A percentile compares a stretch with the other conserved stretches of the same genome.
Evolutionary conservation across 2,888 invertebrate species (phyloP).

Genomic region (Parasteatoda lunata): DNA sequence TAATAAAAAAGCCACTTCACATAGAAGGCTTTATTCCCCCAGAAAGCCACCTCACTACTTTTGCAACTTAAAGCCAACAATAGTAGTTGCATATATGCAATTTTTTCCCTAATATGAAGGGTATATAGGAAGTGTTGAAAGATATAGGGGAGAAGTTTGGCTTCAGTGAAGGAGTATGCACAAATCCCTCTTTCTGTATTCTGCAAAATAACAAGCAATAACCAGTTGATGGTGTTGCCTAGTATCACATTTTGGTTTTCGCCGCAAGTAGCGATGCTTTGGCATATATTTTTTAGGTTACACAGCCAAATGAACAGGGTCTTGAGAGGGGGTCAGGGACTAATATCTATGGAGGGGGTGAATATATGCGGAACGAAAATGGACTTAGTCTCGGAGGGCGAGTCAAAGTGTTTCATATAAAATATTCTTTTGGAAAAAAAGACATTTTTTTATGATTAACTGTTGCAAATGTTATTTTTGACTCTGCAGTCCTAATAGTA

Average conservation of each 20-base stretch:
- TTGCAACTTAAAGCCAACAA: conserved; percentile 53
- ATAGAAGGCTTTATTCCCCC: conserved; percentile 1
- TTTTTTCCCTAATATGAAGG: conserved; percentile 50
- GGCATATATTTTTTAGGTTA: conserved; percentile 24
- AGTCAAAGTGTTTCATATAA: too few species aligned
- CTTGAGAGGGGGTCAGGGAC: too few species aligned
- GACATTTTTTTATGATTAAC: too few species aligned
- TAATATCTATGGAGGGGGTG: too few species aligned
- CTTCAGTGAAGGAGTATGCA: conserved; percentile 7
- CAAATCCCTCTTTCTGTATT: conserved; percentile 61
- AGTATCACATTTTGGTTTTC: conserved; percentile 35
- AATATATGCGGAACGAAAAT: too few species aligned
- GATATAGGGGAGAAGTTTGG: conserved; percentile 21
- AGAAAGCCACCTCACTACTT: conserved; percentile 8
- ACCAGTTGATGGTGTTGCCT: conserved; percentile 56
- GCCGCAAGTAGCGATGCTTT: background rate
- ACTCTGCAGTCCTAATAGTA: too few species aligned
- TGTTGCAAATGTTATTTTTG: too few species aligned
- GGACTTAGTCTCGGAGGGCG: too few species aligned
- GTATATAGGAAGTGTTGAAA: conserved; percentile 19
- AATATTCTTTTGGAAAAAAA: too few species aligned
- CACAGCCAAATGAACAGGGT: background rate
- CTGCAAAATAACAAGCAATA: conserved; percentile 64
- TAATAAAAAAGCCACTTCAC: conserved; percentile 47
- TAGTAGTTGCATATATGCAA: conserved; percentile 17